Conservation (phyloP, 1,140 invertebrate genomes). For the Drosophila triauraria region DNA sequence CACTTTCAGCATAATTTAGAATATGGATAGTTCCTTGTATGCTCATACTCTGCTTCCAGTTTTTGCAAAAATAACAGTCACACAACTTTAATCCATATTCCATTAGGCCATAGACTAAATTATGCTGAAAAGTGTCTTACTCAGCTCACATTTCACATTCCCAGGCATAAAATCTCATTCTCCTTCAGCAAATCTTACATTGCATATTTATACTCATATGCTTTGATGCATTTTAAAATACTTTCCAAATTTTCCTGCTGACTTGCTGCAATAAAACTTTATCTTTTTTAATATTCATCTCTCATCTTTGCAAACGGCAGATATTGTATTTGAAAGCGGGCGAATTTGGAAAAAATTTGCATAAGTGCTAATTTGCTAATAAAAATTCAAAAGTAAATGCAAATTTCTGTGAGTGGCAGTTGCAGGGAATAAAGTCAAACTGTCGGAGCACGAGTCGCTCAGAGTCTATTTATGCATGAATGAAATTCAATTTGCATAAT, state of each 20-base stretch:
- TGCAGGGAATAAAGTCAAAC: constrained; percentile 20
- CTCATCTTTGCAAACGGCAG: constrained; percentile 47
- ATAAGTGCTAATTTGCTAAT: constrained; percentile 75
- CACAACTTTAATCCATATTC: neutral
- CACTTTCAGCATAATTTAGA: too few species aligned
- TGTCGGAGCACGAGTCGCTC: constrained; percentile 29
- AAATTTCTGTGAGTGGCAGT: constrained; percentile 42
- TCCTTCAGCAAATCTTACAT: constrained; percentile 29
- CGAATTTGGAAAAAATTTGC: constrained; percentile 49
- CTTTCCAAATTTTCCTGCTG: constrained; percentile 34
- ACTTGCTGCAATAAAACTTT: constrained; percentile 24
- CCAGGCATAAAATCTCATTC: constrained; percentile 3
- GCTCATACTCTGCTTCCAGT: too few species aligned
- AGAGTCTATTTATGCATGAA: constrained; percentile 69
- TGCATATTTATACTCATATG: constrained; percentile 47
- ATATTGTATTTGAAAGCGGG: constrained; percentile 31
- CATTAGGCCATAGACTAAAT: neutral
- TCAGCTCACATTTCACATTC: neutral
- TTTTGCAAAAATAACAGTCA: too few species aligned
- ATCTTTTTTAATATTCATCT: constrained; percentile 40
- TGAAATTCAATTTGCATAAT: constrained; percentile 77
- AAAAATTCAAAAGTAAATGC: constrained; percentile 78
- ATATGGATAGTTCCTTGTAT: too few species aligned
- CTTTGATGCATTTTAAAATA: constrained; percentile 39
- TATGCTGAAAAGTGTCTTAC: neutral